Conservation (phyloP, 2,113 vertebrate genomes). For the Turnix velox region DNA sequence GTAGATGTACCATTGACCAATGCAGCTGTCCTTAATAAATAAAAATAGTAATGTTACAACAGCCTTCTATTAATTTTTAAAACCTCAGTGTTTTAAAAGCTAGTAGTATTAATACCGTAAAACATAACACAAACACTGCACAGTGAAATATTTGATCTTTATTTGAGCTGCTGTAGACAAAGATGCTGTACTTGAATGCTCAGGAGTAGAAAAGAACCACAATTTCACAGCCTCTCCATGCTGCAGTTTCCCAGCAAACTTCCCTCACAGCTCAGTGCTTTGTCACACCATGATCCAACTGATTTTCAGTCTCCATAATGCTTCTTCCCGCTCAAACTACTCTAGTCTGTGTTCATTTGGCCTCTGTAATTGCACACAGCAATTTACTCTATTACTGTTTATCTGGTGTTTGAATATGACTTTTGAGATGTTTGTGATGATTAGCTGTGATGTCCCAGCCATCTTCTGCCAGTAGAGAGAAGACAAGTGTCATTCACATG, state of each 20-base stretch:
- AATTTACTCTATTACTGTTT: neutral
- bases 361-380: neutral
- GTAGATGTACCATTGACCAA: constrained; percentile 49
- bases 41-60: neutral
- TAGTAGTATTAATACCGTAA: neutral
- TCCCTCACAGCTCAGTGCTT: neutral
- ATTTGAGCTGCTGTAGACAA: neutral
- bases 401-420: neutral
- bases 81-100: neutral
- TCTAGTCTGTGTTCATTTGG: neutral
- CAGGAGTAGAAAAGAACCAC: neutral
- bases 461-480: neutral
- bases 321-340: neutral
- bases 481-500: neutral
- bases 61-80: neutral
- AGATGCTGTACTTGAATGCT: neutral
- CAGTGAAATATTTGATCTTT: neutral
- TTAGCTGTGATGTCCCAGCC: neutral
- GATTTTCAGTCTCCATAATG: neutral
- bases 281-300: neutral
- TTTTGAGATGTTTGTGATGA: fast-evolving
- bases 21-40: constrained; percentile 3
- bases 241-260: neutral
- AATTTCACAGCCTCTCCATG: neutral
- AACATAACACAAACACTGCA: neutral